phyloP scores from a whole-genome alignment of 37 sponge, comb jelly and placozoan genomes.

The Spongia lamella region DNA sequence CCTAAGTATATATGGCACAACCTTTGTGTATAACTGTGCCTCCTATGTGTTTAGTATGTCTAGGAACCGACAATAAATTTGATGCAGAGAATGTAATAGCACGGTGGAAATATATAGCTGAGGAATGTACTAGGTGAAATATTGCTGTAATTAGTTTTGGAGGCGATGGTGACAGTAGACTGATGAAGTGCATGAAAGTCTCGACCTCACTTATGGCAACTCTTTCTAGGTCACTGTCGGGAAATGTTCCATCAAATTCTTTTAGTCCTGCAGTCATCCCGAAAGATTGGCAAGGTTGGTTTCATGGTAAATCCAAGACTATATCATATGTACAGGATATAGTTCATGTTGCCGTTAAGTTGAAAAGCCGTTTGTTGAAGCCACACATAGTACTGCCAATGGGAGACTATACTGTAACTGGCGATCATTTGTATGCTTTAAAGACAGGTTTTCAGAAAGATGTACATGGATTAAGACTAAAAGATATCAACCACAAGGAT shows the following conservation, averaged over 20 bases:
- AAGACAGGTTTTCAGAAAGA: slow-evolving; percentile 5
- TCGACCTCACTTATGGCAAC: neutral
- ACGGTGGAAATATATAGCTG: slow-evolving; percentile 4
- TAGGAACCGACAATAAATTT: slow-evolving; percentile 39
- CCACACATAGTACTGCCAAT: slow-evolving; percentile 19
- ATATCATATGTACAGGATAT: slow-evolving; percentile 22
- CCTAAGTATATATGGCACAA: slow-evolving; percentile 32
- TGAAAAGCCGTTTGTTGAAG: slow-evolving; percentile 16
- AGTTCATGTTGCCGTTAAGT: slow-evolving; percentile 30
- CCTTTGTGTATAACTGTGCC: slow-evolving; percentile 11
- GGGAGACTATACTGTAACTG: slow-evolving; percentile 5
- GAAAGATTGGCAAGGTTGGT: slow-evolving; percentile 1
- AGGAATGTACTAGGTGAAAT: neutral
- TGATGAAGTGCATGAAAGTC: slow-evolving; percentile 30
- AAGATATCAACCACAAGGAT: slow-evolving; percentile 34
- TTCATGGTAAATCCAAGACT: neutral
- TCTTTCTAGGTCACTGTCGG: neutral
- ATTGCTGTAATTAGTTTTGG: slow-evolving; percentile 13
- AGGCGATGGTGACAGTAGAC: slow-evolving; percentile 27
- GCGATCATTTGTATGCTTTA: slow-evolving; percentile 2
- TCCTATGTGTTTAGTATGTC: slow-evolving; percentile 22
- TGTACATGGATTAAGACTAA: slow-evolving; percentile 20
- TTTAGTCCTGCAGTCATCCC: neutral
- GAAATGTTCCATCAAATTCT: neutral
- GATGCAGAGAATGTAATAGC: neutral